Evolutionary conservation across 2,797 vertebrate genomes (phyloP).

Genomic region (Lagocephalus sceleratus): DNA sequence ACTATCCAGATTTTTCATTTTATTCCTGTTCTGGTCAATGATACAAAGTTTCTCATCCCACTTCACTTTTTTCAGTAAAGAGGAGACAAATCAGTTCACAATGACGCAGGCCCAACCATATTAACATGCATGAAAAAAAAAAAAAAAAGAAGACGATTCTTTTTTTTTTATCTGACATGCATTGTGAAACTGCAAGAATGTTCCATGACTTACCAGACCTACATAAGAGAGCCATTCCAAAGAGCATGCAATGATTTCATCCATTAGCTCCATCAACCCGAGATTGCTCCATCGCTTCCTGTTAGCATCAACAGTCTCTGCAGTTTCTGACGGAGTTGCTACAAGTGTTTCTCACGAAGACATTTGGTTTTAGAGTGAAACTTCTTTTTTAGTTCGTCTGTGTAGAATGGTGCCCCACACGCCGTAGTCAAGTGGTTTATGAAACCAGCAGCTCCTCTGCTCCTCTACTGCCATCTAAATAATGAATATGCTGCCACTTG

Average conservation of each 20-base stretch:
- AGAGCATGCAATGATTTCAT: constrained; percentile 47
- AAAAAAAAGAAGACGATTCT: constrained; percentile 44
- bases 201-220: constrained; percentile 46
- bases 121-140: neutral
- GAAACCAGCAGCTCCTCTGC: constrained; percentile 66
- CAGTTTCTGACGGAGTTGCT: constrained; percentile 45
- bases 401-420: constrained; percentile 63
- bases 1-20: constrained; percentile 46
- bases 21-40: neutral
- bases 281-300: constrained; percentile 61
- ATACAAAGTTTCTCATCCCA: neutral
- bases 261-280: constrained; percentile 69
- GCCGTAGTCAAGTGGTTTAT: constrained; percentile 74
- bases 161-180: constrained; percentile 58
- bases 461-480: constrained; percentile 74
- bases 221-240: constrained; percentile 25
- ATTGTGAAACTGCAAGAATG: constrained; percentile 52
- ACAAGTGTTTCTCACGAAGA: constrained; percentile 52
- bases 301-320: constrained; percentile 51
- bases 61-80: constrained; percentile 30
- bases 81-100: constrained; percentile 45
- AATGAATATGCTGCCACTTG: constrained; percentile 78
- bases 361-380: constrained; percentile 42
- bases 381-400: constrained; percentile 32
- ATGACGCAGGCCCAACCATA: constrained; percentile 42